A percentile compares a stretch with the other conserved stretches of the same genome.
These are phyloP conservation scores for Chondrosia reniformis DNA, from an alignment of 37 sponge, comb jelly and placozoan genomes.

Conservation along the genomic window DNA sequence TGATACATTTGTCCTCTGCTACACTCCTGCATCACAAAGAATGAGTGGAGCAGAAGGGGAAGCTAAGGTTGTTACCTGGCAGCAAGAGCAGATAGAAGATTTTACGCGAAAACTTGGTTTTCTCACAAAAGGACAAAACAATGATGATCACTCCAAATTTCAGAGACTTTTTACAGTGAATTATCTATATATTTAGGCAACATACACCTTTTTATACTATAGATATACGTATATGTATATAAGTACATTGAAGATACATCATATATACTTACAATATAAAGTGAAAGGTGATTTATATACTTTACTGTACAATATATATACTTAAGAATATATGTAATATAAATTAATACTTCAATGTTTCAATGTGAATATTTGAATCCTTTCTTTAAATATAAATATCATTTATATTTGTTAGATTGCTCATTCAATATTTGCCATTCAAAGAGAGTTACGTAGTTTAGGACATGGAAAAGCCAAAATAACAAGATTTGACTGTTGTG, in stretches of 20 bases:
- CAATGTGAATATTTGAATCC: too few species aligned
- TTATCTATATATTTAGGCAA: too few species aligned
- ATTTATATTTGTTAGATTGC: too few species aligned
- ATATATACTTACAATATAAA: too few species aligned
- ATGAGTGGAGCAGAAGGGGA: neutral
- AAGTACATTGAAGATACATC: too few species aligned
- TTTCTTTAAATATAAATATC: too few species aligned
- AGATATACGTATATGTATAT: too few species aligned
- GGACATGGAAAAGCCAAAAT: slow-evolving; percentile 36
- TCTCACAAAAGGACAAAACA: slow-evolving; percentile 62
- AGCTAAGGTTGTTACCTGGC: slow-evolving; percentile 19
- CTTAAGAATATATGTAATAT: too few species aligned
- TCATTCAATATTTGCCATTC: slow-evolving; percentile 33
- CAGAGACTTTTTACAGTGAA: slow-evolving; percentile 46
- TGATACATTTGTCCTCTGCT: slow-evolving; percentile 15
- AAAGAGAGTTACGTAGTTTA: slow-evolving; percentile 39
- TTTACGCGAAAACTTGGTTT: slow-evolving; percentile 89
- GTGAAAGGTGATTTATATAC: too few species aligned
- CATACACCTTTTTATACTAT: too few species aligned
- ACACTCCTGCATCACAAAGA: neutral
- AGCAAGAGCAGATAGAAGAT: slow-evolving; percentile 68
- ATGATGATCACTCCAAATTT: slow-evolving; percentile 55
- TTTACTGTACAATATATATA: too few species aligned
- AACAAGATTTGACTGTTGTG: neutral
- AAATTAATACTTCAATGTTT: too few species aligned